phyloP scores from a whole-genome alignment of 2,888 invertebrate species.

The Syritta pipiens region DNA sequence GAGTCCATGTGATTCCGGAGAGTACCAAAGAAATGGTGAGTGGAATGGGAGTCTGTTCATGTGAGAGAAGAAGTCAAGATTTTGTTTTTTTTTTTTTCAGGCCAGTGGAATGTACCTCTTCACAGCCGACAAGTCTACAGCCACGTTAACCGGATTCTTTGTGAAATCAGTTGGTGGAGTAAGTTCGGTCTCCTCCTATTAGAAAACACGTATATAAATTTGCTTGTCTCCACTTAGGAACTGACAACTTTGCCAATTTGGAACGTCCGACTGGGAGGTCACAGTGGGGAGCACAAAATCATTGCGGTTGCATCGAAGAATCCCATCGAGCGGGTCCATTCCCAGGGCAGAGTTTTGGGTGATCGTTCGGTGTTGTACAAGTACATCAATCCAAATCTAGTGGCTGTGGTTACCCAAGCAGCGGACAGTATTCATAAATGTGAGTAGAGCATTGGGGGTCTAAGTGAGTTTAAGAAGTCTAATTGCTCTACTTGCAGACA shows the following conservation, averaged over 20 bases:
- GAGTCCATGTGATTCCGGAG: constrained; percentile 86
- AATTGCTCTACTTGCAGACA: constrained; percentile 81
- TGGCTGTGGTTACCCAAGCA: constrained; percentile 90
- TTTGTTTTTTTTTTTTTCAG: constrained; percentile 67
- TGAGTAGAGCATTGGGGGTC: too few species aligned
- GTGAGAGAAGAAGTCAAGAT: too few species aligned
- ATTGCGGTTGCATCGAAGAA: constrained; percentile 84
- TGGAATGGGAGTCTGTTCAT: background rate
- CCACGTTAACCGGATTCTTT: constrained; percentile 83
- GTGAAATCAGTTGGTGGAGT: constrained; percentile 74
- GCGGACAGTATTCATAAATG: constrained; percentile 88
- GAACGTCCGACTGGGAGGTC: constrained; percentile 85
- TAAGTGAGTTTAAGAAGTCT: background rate
- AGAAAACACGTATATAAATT: background rate
- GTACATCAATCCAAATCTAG: constrained; percentile 98
- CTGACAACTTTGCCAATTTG: constrained; percentile 85
- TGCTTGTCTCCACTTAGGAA: constrained; percentile 79
- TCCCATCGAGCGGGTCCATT: constrained; percentile 89
- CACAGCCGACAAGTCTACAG: constrained; percentile 82
- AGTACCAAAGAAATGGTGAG: constrained; percentile 77
- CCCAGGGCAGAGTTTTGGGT: constrained; percentile 95
- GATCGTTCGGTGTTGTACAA: constrained; percentile 99
- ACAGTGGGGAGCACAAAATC: constrained; percentile 82
- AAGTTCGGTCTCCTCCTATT: constrained; percentile 61
- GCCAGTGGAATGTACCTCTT: constrained; percentile 83